Percentiles rank a stretch among this genome's conserved stretches.
phyloP scores from a whole-genome alignment of 2,113 vertebrate species.

The Antechinus flavipes region DNA sequence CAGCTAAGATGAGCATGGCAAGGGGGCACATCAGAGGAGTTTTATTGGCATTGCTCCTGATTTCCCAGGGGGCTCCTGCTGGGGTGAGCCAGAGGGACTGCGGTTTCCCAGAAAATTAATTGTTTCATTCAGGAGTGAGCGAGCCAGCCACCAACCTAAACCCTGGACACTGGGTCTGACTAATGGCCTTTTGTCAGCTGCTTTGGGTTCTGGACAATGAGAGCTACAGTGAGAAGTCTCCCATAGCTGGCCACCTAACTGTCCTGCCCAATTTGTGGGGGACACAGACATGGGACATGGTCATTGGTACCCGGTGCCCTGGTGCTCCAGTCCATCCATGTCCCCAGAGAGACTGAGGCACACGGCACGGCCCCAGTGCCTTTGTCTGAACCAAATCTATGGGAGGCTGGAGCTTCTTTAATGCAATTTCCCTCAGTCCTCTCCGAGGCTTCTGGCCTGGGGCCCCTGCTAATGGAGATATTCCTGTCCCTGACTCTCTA shows the following conservation, averaged over 20 bases:
- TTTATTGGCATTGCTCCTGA: not conserved
- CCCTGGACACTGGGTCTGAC: not conserved
- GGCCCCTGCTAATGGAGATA: not conserved
- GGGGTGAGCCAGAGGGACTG: not conserved
- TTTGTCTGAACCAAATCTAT: not conserved
- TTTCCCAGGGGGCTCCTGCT: constrained; percentile 2
- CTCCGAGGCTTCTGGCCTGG: not conserved
- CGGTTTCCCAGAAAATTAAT: not conserved
- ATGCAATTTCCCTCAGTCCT: not conserved
- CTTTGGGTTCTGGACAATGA: not conserved
- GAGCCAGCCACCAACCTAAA: not conserved
- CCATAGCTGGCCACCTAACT: not conserved
- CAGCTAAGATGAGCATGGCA: not conserved
- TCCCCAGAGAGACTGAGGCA: not conserved
- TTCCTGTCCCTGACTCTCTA: not conserved
- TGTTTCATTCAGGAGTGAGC: not conserved
- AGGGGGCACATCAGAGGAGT: not conserved
- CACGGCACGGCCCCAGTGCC: not conserved
- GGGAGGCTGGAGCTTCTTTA: not conserved
- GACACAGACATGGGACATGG: not conserved
- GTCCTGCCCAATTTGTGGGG: not conserved
- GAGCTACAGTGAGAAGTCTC: not conserved
- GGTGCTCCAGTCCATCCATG: not conserved
- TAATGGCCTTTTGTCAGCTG: not conserved
- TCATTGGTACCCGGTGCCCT: not conserved